Evolutionary conservation across 2,888 invertebrate species (phyloP).

Genomic region (Julus scandinavius): DNA sequence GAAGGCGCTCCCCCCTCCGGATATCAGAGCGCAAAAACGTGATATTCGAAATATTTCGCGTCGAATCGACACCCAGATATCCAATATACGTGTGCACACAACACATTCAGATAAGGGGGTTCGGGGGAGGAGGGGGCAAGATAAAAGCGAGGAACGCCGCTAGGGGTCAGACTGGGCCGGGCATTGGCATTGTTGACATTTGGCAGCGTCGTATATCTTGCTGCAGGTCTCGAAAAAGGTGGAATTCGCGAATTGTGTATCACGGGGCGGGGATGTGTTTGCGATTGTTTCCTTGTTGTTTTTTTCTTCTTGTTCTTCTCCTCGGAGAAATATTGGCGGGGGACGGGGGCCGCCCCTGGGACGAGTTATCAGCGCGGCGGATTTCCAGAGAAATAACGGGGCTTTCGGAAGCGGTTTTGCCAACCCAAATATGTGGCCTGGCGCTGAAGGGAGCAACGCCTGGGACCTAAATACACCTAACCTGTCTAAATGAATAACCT

Average conservation of each 20-base stretch:
- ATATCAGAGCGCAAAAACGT: background rate
- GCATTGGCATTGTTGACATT: conserved; percentile 25
- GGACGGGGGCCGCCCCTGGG: background rate
- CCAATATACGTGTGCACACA: background rate
- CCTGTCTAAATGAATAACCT: too few relatives aligned
- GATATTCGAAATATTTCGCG: background rate
- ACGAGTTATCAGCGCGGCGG: background rate
- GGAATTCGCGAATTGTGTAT: background rate
- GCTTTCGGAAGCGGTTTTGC: background rate
- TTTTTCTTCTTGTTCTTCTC: background rate
- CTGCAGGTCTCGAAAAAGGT: background rate
- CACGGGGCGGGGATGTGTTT: background rate
- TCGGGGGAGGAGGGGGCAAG: background rate
- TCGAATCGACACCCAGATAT: conserved; percentile 1
- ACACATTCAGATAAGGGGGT: background rate
- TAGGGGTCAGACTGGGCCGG: conserved; percentile 20
- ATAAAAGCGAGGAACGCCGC: background rate
- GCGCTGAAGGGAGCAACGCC: too few relatives aligned
- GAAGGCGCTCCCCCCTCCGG: background rate
- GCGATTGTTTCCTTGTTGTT: background rate
- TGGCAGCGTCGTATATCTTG: conserved; percentile 19
- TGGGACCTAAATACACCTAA: too few relatives aligned
- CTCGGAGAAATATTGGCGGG: background rate
- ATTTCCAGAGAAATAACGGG: background rate
- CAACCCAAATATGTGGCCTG: background rate